Conservation (phyloP, 2,888 invertebrate species). For the Apamea anceps region DNA sequence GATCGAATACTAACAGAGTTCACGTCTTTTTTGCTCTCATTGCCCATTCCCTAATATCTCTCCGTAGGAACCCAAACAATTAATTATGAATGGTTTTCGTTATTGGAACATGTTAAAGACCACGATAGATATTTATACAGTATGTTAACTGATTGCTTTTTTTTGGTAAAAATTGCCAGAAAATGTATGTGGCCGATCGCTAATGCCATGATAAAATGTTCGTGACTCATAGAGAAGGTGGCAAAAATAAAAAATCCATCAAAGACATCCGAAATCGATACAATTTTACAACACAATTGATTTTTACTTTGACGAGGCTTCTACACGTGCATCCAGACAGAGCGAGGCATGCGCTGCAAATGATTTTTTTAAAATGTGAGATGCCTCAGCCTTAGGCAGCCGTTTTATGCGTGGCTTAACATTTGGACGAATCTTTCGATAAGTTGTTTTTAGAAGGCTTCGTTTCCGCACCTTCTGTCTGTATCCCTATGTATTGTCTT, state of each 20-base stretch:
- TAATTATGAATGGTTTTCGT: too few species aligned
- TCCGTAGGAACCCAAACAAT: too few species aligned
- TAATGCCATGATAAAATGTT: background rate
- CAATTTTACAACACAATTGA: background rate
- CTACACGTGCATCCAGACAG: too few species aligned
- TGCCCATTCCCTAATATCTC: too few species aligned
- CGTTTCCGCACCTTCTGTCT: slow-evolving; percentile 16
- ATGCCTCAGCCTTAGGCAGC: too few species aligned
- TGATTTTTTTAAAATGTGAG: too few species aligned
- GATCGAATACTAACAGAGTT: too few species aligned
- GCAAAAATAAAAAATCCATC: background rate
- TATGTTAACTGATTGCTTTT: background rate
- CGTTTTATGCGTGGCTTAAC: too few species aligned
- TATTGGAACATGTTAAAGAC: too few species aligned
- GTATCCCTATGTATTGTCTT: background rate
- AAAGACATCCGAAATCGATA: background rate
- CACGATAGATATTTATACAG: too few species aligned
- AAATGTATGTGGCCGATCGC: background rate
- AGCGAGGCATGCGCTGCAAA: too few species aligned
- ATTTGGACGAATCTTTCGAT: background rate
- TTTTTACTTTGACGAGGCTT: background rate
- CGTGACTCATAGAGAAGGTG: background rate
- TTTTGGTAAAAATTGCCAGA: background rate
- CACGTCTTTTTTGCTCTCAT: too few species aligned
- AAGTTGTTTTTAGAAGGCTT: background rate